Evolutionary conservation across 2,113 vertebrate genomes (phyloP).

Genomic region (Carlito syrichta): DNA sequence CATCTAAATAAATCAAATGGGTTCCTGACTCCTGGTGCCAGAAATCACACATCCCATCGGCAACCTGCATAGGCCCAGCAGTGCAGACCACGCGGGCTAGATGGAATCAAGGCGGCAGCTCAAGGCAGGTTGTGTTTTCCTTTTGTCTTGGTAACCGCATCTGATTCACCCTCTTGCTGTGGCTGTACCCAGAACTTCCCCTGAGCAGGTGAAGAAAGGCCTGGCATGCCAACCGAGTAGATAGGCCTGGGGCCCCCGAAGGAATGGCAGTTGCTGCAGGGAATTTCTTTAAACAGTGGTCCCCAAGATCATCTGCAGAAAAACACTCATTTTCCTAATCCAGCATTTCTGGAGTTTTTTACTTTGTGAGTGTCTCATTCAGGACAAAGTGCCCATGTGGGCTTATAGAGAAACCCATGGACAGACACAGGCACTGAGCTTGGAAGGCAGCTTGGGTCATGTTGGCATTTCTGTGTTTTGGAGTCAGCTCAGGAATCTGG

Average conservation of each 20-base stretch:
- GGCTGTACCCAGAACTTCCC: not conserved
- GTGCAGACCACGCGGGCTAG: not conserved
- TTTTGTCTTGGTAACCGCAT: not conserved
- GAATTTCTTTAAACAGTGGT: not conserved
- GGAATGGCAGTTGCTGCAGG: not conserved
- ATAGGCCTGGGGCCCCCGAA: not conserved
- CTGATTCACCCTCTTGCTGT: not conserved
- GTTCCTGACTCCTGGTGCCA: conserved; percentile 53
- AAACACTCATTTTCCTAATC: not conserved
- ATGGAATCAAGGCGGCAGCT: not conserved
- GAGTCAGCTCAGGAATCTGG: conserved; percentile 50
- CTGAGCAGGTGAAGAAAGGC: conserved; percentile 8
- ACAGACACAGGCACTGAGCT: not conserved
- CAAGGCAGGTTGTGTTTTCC: not conserved
- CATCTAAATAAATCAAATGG: conserved; percentile 77
- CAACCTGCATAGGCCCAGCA: not conserved
- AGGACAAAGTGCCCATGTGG: not conserved
- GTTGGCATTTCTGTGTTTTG: conserved; percentile 51
- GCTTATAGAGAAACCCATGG: not conserved
- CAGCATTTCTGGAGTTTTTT: not conserved
- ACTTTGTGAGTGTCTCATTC: not conserved
- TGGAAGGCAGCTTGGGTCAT: conserved; percentile 64
- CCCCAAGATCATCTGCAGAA: not conserved
- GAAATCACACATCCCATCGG: conserved; percentile 69
- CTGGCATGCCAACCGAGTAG: not conserved